Conservation (phyloP, 2,888 invertebrate species). For the Leptodirus hochenwartii region DNA sequence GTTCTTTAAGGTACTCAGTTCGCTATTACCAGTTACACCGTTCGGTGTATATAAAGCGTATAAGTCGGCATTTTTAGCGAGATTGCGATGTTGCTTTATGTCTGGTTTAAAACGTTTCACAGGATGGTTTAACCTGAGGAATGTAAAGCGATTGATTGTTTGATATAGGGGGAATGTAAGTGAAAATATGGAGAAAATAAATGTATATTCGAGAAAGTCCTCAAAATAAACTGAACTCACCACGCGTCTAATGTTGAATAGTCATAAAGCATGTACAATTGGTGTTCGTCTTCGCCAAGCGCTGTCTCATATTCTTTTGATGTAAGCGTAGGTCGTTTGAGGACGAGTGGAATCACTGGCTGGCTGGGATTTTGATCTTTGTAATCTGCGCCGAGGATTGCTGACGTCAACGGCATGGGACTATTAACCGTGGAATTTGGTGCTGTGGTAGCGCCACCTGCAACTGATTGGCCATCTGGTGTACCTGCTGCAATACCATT, state of each 20-base stretch:
- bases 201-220: neutral
- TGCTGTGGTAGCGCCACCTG: no score
- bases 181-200: constrained; percentile 6
- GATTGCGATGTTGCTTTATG: constrained; percentile 25
- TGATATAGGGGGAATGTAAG: neutral
- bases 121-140: constrained; percentile 65
- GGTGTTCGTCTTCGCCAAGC: constrained; percentile 62
- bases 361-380: constrained; percentile 9
- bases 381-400: constrained; percentile 6
- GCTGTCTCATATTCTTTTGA: constrained; percentile 63
- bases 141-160: constrained; percentile 5
- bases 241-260: constrained; percentile 71
- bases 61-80: constrained; percentile 23
- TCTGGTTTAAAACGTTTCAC: constrained; percentile 70
- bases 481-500: no score
- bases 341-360: constrained; percentile 12
- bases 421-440: no score
- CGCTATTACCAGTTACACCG: constrained; percentile 14
- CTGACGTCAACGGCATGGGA: constrained; percentile 5
- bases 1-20: no score
- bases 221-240: constrained; percentile 32
- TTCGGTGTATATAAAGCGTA: constrained; percentile 23
- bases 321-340: constrained; percentile 62
- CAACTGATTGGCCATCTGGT: constrained; percentile 8
- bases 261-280: constrained; percentile 71